phyloP scores from a whole-genome alignment of 2,888 invertebrate species.

The Cremastobaeus sp. region DNA sequence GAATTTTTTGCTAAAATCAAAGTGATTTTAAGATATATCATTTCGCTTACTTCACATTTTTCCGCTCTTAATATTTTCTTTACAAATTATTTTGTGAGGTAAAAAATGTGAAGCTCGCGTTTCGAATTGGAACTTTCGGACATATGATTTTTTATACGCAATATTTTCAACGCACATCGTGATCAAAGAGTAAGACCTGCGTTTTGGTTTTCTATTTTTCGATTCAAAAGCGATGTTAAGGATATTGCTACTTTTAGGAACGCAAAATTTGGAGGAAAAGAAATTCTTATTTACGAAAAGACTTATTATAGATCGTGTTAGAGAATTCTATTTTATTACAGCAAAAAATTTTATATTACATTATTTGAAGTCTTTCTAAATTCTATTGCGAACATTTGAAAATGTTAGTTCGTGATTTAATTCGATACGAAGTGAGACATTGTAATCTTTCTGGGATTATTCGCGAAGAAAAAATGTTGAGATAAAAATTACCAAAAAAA shows the following conservation, averaged over 20 bases:
- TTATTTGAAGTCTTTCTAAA: constrained; percentile 66
- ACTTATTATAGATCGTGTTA: constrained; percentile 65
- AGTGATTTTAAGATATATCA: constrained; percentile 44
- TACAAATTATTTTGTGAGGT: neutral
- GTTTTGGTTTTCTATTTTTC: constrained; percentile 47
- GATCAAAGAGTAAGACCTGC: constrained; percentile 47
- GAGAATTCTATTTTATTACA: constrained; percentile 73
- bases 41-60: constrained; percentile 42
- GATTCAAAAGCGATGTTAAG: constrained; percentile 22
- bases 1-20: constrained; percentile 47
- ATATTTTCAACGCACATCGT: constrained; percentile 49
- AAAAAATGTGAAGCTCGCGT: constrained; percentile 39
- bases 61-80: neutral
- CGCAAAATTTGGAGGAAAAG: constrained; percentile 37
- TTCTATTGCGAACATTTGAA: constrained; percentile 57
- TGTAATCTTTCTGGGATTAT: constrained; percentile 11
- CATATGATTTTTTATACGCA: constrained; percentile 57
- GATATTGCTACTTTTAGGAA: constrained; percentile 46
- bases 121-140: constrained; percentile 33
- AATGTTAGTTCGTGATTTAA: constrained; percentile 54
- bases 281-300: constrained; percentile 57
- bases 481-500: constrained; percentile 13
- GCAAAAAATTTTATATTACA: constrained; percentile 64
- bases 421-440: constrained; percentile 32
- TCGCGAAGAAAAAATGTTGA: constrained; percentile 4